Evolutionary conservation across 2,888 invertebrate genomes (phyloP).

Genomic region (Ophonus ardosiacus): DNA sequence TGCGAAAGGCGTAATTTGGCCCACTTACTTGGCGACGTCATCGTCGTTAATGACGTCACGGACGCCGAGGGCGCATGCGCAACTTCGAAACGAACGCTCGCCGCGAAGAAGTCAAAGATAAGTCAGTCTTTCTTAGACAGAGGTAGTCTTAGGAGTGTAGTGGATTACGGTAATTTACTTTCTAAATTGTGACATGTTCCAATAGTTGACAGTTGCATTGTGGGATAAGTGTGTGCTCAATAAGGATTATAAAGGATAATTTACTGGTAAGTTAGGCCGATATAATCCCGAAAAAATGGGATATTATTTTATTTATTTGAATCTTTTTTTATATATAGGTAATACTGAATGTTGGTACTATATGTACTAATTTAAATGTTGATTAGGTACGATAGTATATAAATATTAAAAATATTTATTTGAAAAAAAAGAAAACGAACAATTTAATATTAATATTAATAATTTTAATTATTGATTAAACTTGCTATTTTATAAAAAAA

Average conservation of each 20-base stretch:
- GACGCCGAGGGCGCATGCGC: constrained; percentile 31
- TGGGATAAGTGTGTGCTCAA: constrained; percentile 45
- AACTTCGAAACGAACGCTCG: constrained; percentile 51
- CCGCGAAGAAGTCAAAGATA: background rate
- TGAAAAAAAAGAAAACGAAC: too few relatives aligned
- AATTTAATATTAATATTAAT: too few relatives aligned
- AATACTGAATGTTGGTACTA: too few relatives aligned
- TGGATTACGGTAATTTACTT: constrained; percentile 49
- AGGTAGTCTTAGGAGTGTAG: constrained; percentile 38
- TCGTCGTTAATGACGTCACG: constrained; percentile 49
- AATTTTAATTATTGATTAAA: too few relatives aligned
- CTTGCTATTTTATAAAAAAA: too few relatives aligned
- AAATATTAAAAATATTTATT: too few relatives aligned
- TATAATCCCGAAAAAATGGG: too few relatives aligned
- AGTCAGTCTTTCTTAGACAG: constrained; percentile 54
- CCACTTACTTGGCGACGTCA: constrained; percentile 60
- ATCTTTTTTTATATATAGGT: too few relatives aligned
- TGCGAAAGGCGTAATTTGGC: constrained; percentile 59
- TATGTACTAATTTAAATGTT: too few relatives aligned
- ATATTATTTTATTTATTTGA: too few relatives aligned
- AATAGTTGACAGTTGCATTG: constrained; percentile 39
- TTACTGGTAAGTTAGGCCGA: background rate
- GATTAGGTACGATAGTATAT: too few relatives aligned
- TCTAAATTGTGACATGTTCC: constrained; percentile 46
- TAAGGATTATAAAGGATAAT: constrained; percentile 23